Evolutionary conservation across 2,888 invertebrate genomes (phyloP).

Genomic region (Campopleginae sp.): DNA sequence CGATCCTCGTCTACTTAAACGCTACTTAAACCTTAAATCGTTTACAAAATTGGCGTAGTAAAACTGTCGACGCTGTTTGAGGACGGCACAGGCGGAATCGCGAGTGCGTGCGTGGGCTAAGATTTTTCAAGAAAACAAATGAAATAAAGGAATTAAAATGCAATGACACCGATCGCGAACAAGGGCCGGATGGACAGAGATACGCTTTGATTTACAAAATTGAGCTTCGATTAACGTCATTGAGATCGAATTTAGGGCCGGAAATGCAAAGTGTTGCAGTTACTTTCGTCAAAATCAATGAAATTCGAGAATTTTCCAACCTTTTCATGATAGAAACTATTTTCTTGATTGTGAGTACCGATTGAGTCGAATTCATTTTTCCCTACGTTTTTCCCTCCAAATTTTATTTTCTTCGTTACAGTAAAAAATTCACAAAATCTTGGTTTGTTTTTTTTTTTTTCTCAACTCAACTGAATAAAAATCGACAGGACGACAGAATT

Average conservation of each 20-base stretch:
- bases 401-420: background rate
- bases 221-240: conserved; percentile 60
- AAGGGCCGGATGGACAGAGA: background rate
- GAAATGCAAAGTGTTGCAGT: background rate
- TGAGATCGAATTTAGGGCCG: conserved; percentile 42
- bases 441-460: background rate
- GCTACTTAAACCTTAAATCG: conserved; percentile 65
- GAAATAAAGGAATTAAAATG: conserved; percentile 27
- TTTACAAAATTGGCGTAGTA: conserved; percentile 69
- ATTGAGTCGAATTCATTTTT: background rate
- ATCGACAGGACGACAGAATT: background rate
- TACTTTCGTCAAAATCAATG: background rate
- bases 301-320: background rate
- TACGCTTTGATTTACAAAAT: conserved; percentile 55
- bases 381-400: background rate
- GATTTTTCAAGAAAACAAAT: conserved; percentile 38
- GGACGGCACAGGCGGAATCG: conserved; percentile 47
- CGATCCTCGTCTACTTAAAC: conserved; percentile 57
- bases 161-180: conserved; percentile 46
- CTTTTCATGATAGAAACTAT: too few relatives aligned
- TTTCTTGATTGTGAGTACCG: too few relatives aligned
- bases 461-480: background rate
- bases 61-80: conserved; percentile 58
- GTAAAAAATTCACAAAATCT: background rate
- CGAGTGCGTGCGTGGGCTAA: conserved; percentile 38